A percentile compares a stretch with the other conserved stretches of the same genome.
These are phyloP conservation scores for Carterocephalus palaemon DNA, from an alignment of 2,888 invertebrate genomes.

Conservation along the genomic window DNA sequence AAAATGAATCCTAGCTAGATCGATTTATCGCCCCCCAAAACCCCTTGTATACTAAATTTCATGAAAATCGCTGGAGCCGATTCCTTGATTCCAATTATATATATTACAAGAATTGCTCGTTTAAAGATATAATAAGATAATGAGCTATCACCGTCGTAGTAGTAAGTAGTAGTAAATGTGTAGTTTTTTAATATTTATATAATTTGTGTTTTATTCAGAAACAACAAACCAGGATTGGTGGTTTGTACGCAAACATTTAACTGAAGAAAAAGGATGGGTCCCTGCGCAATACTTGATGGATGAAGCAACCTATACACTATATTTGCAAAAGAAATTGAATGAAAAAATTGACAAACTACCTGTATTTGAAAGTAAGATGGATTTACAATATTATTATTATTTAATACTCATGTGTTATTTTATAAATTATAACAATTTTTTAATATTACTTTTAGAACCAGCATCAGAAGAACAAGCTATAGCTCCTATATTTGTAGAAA, in stretches of 20 bases:
- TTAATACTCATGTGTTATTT: too few relatives aligned
- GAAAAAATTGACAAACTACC: conserved; percentile 95
- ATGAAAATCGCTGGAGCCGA: too few relatives aligned
- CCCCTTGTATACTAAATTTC: too few relatives aligned
- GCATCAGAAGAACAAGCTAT: conserved; percentile 86
- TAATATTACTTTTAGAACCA: conserved; percentile 80
- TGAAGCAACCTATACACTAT: conserved; percentile 87
- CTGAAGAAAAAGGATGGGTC: conserved; percentile 96
- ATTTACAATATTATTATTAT: background rate
- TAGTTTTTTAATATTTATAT: too few relatives aligned
- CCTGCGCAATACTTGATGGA: conserved; percentile 93
- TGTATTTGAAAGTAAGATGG: conserved; percentile 93
- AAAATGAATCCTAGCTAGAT: too few relatives aligned
- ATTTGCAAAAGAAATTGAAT: conserved; percentile 91
- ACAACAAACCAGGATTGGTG: conserved; percentile 94
- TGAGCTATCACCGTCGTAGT: too few relatives aligned
- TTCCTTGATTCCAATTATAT: too few relatives aligned
- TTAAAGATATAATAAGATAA: too few relatives aligned
- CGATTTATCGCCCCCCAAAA: too few relatives aligned
- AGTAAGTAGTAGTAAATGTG: too few relatives aligned
- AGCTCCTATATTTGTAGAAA: conserved; percentile 91
- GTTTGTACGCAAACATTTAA: conserved; percentile 93
- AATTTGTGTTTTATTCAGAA: conserved; percentile 68
- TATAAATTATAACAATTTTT: too few relatives aligned
- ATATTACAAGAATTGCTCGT: background rate